Percentiles rank a stretch among this genome's conserved stretches.
Conservation (phyloP, 2,888 invertebrate species). For the Cephus nigrinus region DNA sequence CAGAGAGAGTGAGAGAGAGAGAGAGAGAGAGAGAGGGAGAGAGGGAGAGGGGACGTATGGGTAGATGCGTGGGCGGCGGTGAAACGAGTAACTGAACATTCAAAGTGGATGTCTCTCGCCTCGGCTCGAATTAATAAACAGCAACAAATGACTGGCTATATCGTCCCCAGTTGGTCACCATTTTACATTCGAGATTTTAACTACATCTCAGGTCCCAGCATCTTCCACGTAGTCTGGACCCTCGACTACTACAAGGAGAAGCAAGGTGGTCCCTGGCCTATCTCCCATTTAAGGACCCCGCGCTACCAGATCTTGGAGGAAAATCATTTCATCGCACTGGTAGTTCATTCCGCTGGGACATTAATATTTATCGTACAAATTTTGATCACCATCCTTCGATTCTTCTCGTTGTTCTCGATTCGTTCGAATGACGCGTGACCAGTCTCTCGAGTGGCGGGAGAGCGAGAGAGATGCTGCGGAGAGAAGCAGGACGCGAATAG, state of each 20-base stretch:
- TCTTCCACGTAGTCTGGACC: background rate
- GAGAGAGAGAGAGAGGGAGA: slow-evolving; percentile 4
- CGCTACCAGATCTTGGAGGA: background rate
- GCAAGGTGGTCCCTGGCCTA: background rate
- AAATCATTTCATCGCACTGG: background rate
- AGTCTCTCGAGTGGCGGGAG: background rate
- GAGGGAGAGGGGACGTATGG: slow-evolving; percentile 22
- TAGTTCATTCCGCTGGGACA: background rate
- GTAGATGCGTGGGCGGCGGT: slow-evolving; percentile 46
- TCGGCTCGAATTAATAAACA: slow-evolving; percentile 63
- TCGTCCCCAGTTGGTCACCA: background rate
- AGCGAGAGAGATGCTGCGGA: background rate
- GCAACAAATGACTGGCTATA: slow-evolving; percentile 56
- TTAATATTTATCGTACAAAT: background rate
- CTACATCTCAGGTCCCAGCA: background rate
- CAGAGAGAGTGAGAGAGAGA: background rate
- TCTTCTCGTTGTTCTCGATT: background rate
- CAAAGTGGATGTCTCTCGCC: slow-evolving; percentile 57
- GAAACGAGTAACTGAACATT: slow-evolving; percentile 55
- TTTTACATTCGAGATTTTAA: background rate
- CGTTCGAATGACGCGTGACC: background rate
- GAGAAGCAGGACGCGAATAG: background rate
- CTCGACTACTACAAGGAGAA: background rate
- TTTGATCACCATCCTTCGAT: background rate
- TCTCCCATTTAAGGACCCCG: background rate